phyloP scores from a whole-genome alignment of 2,797 vertebrate genomes.

The Percopsis omiscomaycus region DNA sequence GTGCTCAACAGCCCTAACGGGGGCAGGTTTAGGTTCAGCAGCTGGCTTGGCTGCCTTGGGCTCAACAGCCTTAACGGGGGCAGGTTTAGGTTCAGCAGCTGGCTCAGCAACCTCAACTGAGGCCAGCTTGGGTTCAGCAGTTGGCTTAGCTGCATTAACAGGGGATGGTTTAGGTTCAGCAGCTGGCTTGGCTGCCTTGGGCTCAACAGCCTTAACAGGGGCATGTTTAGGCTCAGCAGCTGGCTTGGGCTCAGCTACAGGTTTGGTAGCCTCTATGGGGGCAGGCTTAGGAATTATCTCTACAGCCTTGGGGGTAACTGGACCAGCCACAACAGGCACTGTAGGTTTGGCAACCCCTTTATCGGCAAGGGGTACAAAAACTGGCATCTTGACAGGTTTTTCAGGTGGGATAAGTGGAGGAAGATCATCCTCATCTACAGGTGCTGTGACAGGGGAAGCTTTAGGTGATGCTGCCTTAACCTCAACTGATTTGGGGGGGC shows the following conservation, averaged over 20 bases:
- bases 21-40: not conserved
- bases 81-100: not conserved
- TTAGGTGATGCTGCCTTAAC: constrained; percentile 45
- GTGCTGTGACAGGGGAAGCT: constrained; percentile 25
- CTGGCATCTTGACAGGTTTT: constrained; percentile 68
- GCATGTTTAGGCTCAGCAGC: constrained; percentile 1
- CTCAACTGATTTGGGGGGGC: constrained; percentile 60
- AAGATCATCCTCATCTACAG: constrained; percentile 83
- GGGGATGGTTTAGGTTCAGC: not conserved
- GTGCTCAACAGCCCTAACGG: not conserved
- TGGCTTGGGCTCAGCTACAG: not conserved
- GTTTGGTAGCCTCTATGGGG: constrained; percentile 8
- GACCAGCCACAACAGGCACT: not conserved
- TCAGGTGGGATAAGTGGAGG: constrained; percentile 92
- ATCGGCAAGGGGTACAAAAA: constrained; percentile 64
- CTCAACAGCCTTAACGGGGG: not conserved
- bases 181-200: not conserved
- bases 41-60: not conserved
- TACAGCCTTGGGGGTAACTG: constrained; percentile 9
- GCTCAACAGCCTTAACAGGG: constrained; percentile 13
- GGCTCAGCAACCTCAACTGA: not conserved
- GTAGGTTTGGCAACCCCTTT: constrained; percentile 69
- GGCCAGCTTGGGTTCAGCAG: not conserved
- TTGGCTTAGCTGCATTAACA: not conserved
- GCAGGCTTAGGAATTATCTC: constrained; percentile 4